Conservation (phyloP, 2,888 invertebrate species). For the Agriopis leucophaearia region DNA sequence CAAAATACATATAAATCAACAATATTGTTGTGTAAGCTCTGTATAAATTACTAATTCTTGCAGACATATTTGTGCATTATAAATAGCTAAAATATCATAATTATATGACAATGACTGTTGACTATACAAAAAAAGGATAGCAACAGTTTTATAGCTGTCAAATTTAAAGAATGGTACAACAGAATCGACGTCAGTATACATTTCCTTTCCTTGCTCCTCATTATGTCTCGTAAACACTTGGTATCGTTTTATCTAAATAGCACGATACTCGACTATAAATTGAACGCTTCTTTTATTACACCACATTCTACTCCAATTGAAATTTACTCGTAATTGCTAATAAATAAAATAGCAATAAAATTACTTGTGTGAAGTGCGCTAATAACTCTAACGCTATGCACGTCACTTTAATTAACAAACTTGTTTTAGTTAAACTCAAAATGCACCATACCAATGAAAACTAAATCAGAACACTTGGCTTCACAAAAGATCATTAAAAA, state of each 20-base stretch:
- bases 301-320: constrained; percentile 65
- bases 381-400: constrained; percentile 44
- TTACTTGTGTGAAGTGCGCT: constrained; percentile 43
- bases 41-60: too few species aligned
- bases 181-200: too few species aligned
- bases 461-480: constrained; percentile 6
- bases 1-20: too few species aligned
- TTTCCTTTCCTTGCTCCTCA: too few species aligned
- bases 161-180: too few species aligned
- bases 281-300: constrained; percentile 72
- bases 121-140: too few species aligned
- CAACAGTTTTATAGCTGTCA: too few species aligned
- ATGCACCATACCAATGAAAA: not conserved
- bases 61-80: too few species aligned
- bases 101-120: too few species aligned
- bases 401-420: constrained; percentile 34
- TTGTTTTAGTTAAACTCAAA: constrained; percentile 26
- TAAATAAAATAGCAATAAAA: constrained; percentile 56
- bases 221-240: not conserved
- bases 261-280: constrained; percentile 73
- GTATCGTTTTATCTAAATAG: constrained; percentile 39
- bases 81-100: too few species aligned
- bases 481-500: constrained; percentile 49
- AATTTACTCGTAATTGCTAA: constrained; percentile 75
- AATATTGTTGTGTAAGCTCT: too few species aligned